Evolutionary conservation across 2,888 invertebrate genomes (phyloP).

Genomic region (Pammene fasciana): DNA sequence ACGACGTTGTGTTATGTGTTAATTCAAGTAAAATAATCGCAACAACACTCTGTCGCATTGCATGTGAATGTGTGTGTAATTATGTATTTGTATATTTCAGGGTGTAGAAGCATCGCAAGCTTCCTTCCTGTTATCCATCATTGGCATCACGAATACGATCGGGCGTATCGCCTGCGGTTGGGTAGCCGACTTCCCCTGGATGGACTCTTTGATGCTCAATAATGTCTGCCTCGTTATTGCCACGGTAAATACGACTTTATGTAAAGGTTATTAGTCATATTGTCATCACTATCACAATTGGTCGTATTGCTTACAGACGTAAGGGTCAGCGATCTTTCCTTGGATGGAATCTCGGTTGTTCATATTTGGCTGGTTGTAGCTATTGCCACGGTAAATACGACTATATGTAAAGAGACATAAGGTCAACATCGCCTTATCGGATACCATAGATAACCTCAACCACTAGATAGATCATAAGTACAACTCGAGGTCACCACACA

Average conservation of each 20-base stretch:
- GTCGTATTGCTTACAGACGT: constrained; percentile 94
- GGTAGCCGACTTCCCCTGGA: constrained; percentile 95
- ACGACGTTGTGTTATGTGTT: too few relatives aligned
- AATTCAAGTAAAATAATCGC: too few relatives aligned
- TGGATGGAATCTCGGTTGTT: constrained; percentile 85
- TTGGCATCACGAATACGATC: constrained; percentile 96
- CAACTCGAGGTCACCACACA: too few relatives aligned
- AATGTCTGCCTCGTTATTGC: constrained; percentile 95
- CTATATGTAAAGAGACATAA: too few relatives aligned
- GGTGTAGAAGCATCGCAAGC: constrained; percentile 88
- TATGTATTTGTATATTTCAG: constrained; percentile 68
- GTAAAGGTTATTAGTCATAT: constrained; percentile 67
- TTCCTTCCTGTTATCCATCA: constrained; percentile 90
- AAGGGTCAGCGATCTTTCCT: constrained; percentile 94
- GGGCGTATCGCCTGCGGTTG: constrained; percentile 95
- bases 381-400: too few relatives aligned
- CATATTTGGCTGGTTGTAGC: too few relatives aligned
- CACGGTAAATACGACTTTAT: constrained; percentile 82
- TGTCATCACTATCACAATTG: constrained; percentile 96
- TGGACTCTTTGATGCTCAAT: constrained; percentile 96
- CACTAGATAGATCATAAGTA: too few relatives aligned
- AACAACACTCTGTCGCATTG: too few relatives aligned
- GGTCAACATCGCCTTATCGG: constrained; percentile 91
- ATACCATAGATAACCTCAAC: too few relatives aligned
- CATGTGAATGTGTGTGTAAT: too few relatives aligned